Conservation (phyloP, 1,140 invertebrate genomes). For the Apolygus lucorum region DNA sequence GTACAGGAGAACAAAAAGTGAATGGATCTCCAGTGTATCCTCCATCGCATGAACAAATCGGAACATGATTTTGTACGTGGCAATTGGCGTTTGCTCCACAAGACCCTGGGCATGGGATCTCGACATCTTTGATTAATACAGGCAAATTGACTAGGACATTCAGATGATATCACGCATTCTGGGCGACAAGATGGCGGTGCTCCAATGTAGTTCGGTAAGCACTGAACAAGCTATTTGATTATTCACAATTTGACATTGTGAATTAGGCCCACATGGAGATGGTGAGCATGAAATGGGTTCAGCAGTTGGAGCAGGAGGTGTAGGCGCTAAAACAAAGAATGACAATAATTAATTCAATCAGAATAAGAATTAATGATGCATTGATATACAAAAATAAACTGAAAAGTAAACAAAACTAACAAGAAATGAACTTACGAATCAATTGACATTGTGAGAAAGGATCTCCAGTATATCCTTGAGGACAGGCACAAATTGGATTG, state of each 20-base stretch:
- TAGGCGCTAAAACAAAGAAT: conserved; percentile 29
- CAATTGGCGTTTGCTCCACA: conserved; percentile 45
- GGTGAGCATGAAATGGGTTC: conserved; percentile 40
- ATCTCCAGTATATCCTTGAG: conserved; percentile 46
- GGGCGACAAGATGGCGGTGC: conserved; percentile 44
- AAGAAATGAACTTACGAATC: conserved; percentile 38
- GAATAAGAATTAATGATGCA: neutral
- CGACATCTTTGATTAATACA: conserved; percentile 41
- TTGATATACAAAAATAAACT: too few species aligned
- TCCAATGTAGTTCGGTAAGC: conserved; percentile 40
- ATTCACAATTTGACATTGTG: conserved; percentile 43
- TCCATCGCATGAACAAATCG: conserved; percentile 42
- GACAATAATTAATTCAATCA: conserved; percentile 1
- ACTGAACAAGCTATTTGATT: conserved; percentile 40
- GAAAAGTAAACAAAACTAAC: conserved; percentile 15
- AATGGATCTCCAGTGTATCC: conserved; percentile 48
- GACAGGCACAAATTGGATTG: conserved; percentile 49
- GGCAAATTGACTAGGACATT: conserved; percentile 39
- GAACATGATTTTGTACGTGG: conserved; percentile 43
- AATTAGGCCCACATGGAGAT: conserved; percentile 48
- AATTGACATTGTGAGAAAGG: conserved; percentile 46
- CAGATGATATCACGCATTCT: conserved; percentile 42
- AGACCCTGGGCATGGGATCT: conserved; percentile 41
- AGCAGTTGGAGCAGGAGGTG: conserved; percentile 33
- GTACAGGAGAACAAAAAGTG: conserved; percentile 39